Evolutionary conservation across 2,888 invertebrate species (phyloP), one percentile per base, ranked within the genome.

Genomic region (Chironomus riparius): DNA sequence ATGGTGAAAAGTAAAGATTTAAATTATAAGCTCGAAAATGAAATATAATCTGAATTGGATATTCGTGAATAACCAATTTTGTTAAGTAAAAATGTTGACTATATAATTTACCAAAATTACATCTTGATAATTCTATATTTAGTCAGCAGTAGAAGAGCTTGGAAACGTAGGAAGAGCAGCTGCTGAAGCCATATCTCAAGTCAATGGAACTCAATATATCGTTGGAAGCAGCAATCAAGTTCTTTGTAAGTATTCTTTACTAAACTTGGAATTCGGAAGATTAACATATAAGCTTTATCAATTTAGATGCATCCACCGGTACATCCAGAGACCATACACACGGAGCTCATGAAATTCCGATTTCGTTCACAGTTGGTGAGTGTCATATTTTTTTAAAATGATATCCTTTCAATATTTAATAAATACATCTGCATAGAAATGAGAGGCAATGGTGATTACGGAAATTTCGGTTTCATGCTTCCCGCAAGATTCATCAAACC

Each of bases 401-500:
- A n/a, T n/a, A n/a, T 24, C 22, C 22, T 3, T 24, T 24, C 28
- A 28, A 28, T 38, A 38, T 38, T 10, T 28, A 38, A 38, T 38
- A 0, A 38, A 10, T 10, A 10, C 2, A 38, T 38, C 10, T 38
- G 1, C 10, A 7, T 10, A 38, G 89, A 89, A 79, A 83, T 90
- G 0, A 85, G 92, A 2, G 93, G 93, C 80, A 86, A 83, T 2
- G 92, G 92, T 0, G 80, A 82, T 0, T 88, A 86, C 80, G 65
- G 65, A 24, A 65, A 65, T 65, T 65, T 13, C 21, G 93, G 93
- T 0, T 90, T 91, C 80, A 81, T 91, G 0, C 83, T 93, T 0
- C 92, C 92, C 0, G 81, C 88, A 0, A 81, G 85, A 0, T 86
- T 89, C 79, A 92, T 93, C 76, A 79, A 87, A 4, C 87, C 88